A percentile compares a stretch with the other conserved stretches of the same genome.
Conservation (phyloP, 1,140 invertebrate species). For the Drosophila burlai region DNA sequence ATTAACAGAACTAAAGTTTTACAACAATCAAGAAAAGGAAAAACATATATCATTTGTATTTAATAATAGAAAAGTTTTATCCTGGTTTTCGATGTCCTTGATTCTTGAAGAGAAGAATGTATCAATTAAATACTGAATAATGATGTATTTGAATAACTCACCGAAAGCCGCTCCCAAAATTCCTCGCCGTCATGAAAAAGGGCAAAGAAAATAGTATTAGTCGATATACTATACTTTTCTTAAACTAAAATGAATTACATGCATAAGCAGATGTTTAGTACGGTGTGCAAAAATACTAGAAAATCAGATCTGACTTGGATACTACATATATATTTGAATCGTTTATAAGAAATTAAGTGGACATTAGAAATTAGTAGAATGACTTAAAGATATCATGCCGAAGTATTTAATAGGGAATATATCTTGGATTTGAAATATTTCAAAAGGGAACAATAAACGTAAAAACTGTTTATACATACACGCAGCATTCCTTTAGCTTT, state of each 20-base stretch:
- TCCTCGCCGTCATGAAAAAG: background rate
- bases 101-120: background rate
- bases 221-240: background rate
- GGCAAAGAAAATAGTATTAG: conserved; percentile 16
- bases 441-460: conserved; percentile 19
- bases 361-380: conserved; percentile 44
- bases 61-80: background rate
- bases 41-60: background rate
- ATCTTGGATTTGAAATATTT: conserved; percentile 22
- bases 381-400: conserved; percentile 59
- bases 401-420: conserved; percentile 35
- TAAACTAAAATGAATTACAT: conserved; percentile 1
- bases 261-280: conserved; percentile 27
- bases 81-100: background rate
- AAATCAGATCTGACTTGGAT: conserved; percentile 12
- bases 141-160: background rate
- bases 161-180: background rate
- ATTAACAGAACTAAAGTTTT: background rate
- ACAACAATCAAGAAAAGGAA: background rate
- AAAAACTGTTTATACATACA: conserved; percentile 63
- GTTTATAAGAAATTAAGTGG: conserved; percentile 10
- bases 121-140: background rate
- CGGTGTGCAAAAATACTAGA: conserved; percentile 10
- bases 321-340: conserved; percentile 13
- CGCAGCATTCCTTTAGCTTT: conserved; percentile 46